Percentiles rank a stretch among this genome's conserved stretches.
Conservation (phyloP, 2,888 invertebrate genomes). For the Eustalomyia histrio region DNA sequence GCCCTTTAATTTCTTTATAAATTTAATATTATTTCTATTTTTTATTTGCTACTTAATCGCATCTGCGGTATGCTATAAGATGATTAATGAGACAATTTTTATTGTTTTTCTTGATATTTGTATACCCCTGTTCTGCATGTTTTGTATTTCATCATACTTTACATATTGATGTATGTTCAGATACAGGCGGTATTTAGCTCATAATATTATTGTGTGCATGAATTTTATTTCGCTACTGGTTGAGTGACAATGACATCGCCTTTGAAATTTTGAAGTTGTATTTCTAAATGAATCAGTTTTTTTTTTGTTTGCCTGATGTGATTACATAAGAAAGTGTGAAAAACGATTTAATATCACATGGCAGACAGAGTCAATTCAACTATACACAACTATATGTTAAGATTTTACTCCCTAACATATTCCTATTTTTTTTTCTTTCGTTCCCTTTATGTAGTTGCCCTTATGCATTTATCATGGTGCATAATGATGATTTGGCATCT, state of each 20-base stretch:
- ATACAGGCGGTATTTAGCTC: constrained; percentile 10
- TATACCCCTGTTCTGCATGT: constrained; percentile 20
- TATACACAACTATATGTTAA: constrained; percentile 10
- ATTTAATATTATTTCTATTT: background rate
- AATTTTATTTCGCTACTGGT: constrained; percentile 15
- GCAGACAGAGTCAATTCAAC: constrained; percentile 51
- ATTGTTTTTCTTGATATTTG: constrained; percentile 62
- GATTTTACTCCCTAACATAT: constrained; percentile 17
- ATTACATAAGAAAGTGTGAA: constrained; percentile 48
- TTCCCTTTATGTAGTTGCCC: background rate
- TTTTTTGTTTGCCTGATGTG: constrained; percentile 16
- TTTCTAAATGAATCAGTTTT: constrained; percentile 38
- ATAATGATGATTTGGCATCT: constrained; percentile 60
- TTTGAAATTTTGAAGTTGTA: constrained; percentile 54
- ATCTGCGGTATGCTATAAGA: constrained; percentile 65
- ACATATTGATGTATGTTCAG: constrained; percentile 22
- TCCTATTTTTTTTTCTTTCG: background rate
- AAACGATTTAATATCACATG: constrained; percentile 60
- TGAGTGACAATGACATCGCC: constrained; percentile 62
- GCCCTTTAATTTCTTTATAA: no score
- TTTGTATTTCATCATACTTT: constrained; percentile 1
- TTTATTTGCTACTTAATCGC: constrained; percentile 39
- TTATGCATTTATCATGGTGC: constrained; percentile 6
- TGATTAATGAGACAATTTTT: constrained; percentile 77
- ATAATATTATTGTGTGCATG: constrained; percentile 19